phyloP scores from a whole-genome alignment of 2,113 vertebrate genomes.

The Eudyptes chrysolophus region DNA sequence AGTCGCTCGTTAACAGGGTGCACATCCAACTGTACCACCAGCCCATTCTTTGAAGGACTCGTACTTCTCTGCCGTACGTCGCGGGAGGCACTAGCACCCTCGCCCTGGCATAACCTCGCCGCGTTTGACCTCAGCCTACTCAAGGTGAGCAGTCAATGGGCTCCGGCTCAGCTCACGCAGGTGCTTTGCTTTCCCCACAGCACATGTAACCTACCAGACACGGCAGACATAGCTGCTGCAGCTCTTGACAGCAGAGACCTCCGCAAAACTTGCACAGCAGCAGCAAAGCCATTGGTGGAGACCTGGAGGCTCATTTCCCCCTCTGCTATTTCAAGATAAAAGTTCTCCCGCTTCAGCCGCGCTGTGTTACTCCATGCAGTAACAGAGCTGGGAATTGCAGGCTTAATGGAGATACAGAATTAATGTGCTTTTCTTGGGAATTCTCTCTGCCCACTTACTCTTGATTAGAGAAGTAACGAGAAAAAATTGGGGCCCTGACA shows the following conservation, averaged over 20 bases:
- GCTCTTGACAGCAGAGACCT: not conserved
- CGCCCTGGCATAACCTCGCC: not conserved
- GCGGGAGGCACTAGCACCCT: not conserved
- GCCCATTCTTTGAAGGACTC: not conserved
- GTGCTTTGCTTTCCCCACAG: not conserved
- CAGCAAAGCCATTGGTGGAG: not conserved
- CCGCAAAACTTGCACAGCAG: not conserved
- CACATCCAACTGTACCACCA: fast-evolving
- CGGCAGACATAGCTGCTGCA: not conserved
- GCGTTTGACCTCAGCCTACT: fast-evolving
- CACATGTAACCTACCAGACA: fast-evolving
- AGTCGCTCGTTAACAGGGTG: fast-evolving
- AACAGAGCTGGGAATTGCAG: not conserved
- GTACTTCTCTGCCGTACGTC: fast-evolving
- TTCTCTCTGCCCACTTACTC: not conserved
- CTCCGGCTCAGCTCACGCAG: fast-evolving
- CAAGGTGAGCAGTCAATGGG: fast-evolving
- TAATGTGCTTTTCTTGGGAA: not conserved
- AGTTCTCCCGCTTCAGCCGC: not conserved
- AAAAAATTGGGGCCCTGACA: not conserved
- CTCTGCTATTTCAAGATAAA: not conserved
- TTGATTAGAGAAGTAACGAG: not conserved
- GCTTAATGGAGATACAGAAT: no score
- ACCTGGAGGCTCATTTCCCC: not conserved
- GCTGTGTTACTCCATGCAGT: fast-evolving